Evolutionary conservation across 2,797 vertebrate genomes (phyloP), one percentile per base, ranked within the genome.

Genomic region (Xiphorhynchus erythropygius): DNA sequence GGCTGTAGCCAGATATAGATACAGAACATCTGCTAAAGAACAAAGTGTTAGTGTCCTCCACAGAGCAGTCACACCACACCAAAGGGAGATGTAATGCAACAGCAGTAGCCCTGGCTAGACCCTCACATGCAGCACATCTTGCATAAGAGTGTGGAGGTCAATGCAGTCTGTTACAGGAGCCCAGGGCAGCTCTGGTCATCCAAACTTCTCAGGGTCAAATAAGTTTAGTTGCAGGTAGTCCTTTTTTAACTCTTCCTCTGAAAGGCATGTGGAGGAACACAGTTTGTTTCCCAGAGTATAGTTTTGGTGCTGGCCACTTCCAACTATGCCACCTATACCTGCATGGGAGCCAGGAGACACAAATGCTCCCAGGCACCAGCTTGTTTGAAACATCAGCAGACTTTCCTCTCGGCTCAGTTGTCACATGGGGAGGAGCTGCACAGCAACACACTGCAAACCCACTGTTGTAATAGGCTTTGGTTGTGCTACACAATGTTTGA

Each of bases 11-110:
- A 92, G 85, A 92, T 95, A 92, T 78, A 96, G 87, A 69, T 74
- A 91, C 74, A 74, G 90, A 90, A 91, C 94, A 97, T 89, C 90
- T 97, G 96, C 94, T 91, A 44, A 67, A 92, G 74, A 95, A 93
- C 82, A 91, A 81, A 91, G 76, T 44, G 74, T 73, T 65, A 95
- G 64, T 53, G 62, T 74, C 67, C 93, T 95, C 76, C 2, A 11
- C 68, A 75, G 77, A 83, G 52, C 75, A 63, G 63, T 50, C 4
- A 0, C 70, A 50, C 42, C 59, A 32, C 1, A 3, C 24, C 30
- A 32, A 56, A 57, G 81, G 56, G 62, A 84, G 65, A 30, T 57
- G 49, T 77, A 46, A 30, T 56, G 64, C 76, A 88, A 9, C 23
- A 32, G 23, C 82, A 71, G 25, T 6, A 44, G 65, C 50, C 37